A percentile compares a stretch with the other conserved stretches of the same genome.
These are phyloP conservation scores for Polylopha cassiicola DNA, from an alignment of 2,888 invertebrate genomes.

Conservation along the genomic window DNA sequence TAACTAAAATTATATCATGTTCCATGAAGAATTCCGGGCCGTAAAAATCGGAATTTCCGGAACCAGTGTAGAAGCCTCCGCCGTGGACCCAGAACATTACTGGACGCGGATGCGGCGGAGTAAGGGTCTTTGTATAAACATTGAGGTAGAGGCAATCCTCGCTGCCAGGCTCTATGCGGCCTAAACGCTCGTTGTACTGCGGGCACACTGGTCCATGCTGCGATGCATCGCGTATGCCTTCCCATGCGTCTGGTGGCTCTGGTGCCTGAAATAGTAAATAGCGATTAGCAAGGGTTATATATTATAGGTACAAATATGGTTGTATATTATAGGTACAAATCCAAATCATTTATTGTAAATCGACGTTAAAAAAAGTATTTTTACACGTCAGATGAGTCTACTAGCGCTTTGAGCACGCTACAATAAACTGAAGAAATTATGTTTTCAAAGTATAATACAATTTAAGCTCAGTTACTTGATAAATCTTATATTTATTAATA, in stretches of 20 bases:
- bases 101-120: slow-evolving; percentile 38
- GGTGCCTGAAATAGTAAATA: slow-evolving; percentile 48
- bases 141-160: slow-evolving; percentile 84
- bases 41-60: slow-evolving; percentile 66
- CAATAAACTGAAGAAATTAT: too few species aligned
- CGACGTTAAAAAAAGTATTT: too few species aligned
- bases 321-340: slow-evolving; percentile 1
- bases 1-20: slow-evolving; percentile 62
- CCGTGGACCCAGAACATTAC: slow-evolving; percentile 75
- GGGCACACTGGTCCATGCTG: slow-evolving; percentile 65
- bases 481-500: too few species aligned
- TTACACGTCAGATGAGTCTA: too few species aligned
- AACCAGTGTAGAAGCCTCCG: slow-evolving; percentile 70
- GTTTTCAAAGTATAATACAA: too few species aligned
- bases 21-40: slow-evolving; percentile 70
- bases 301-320: slow-evolving; percentile 1
- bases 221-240: slow-evolving; percentile 55
- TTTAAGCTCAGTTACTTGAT: too few species aligned
- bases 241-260: slow-evolving; percentile 57
- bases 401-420: too few species aligned
- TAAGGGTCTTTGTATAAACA: slow-evolving; percentile 72
- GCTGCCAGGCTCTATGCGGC: slow-evolving; percentile 70
- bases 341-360: too few species aligned
- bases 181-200: slow-evolving; percentile 66
- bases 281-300: slow-evolving; percentile 1